Evolutionary conservation across 2,888 invertebrate genomes (phyloP).

Genomic region (Sesamia inferens): DNA sequence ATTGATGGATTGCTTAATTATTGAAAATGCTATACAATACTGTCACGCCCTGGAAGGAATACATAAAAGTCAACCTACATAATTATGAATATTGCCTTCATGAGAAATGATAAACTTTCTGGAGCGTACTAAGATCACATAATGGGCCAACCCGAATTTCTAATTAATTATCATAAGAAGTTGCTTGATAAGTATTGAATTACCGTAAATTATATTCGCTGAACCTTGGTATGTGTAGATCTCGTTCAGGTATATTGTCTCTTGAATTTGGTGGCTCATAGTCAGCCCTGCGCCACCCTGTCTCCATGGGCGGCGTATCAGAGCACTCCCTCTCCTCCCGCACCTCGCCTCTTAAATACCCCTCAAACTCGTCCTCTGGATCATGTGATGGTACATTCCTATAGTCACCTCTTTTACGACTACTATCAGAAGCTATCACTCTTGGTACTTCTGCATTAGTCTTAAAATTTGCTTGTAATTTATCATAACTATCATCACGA

Average conservation of each 20-base stretch:
- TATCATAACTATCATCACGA: slow-evolving; percentile 93
- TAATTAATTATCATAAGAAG: slow-evolving; percentile 18
- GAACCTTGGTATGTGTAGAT: slow-evolving; percentile 92
- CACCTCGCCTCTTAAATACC: slow-evolving; percentile 78
- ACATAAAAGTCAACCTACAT: not conserved
- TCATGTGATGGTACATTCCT: slow-evolving; percentile 93
- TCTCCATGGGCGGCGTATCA: slow-evolving; percentile 77
- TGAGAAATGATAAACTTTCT: not conserved
- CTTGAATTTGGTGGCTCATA: slow-evolving; percentile 73
- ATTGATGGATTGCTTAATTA: not conserved
- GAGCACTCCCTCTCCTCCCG: slow-evolving; percentile 74
- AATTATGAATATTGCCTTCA: not conserved
- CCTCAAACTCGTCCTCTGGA: slow-evolving; percentile 91
- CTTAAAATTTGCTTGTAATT: slow-evolving; percentile 93
- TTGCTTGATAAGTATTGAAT: slow-evolving; percentile 22
- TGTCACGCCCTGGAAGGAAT: not conserved
- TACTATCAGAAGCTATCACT: slow-evolving; percentile 77
- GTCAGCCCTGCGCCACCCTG: slow-evolving; percentile 78
- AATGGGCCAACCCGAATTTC: slow-evolving; percentile 9
- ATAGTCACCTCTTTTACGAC: slow-evolving; percentile 92
- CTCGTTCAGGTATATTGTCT: slow-evolving; percentile 82
- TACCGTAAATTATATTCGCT: slow-evolving; percentile 91
- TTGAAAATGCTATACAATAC: not conserved
- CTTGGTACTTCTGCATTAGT: slow-evolving; percentile 80
- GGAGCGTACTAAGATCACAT: slow-evolving; percentile 1